Evolutionary conservation across 1,140 invertebrate species (phyloP), one percentile per base, ranked within the genome.

Genomic region (Drosophila gunungcola): DNA sequence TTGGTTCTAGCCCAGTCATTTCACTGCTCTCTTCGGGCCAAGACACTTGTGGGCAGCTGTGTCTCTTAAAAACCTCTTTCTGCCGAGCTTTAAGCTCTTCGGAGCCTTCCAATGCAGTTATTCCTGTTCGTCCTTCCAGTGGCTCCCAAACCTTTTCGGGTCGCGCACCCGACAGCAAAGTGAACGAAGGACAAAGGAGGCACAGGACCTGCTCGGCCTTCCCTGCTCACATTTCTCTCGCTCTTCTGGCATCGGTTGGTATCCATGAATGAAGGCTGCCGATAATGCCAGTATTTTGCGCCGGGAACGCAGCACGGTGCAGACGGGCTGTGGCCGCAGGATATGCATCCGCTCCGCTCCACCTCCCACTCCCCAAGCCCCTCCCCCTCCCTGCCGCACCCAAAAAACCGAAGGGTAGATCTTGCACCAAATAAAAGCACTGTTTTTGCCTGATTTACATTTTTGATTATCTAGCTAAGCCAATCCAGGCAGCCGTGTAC

Each of bases 191-290:
- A 41, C 73, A 70, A 41, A 64, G 29, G 48, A 64, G 67, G 65
- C 45, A 58, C 80, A 60, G 63, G 60, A 51, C 45, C 62, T 45
- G 49, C 52, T 75, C 72, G 58, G 72, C 53, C 38, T 39, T 60
- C 45, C 41, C 41, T 38, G 49, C 34, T 67, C 13, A 38, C 32
- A 27, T 53, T 34, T 29, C 32, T 53, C 13, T 13, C 46, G 13
- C 34, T 10, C 25, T 21, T 39, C 42, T 41, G 45, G 48, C 73
- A 57, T 58, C 61, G 64, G 57, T 86, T 86, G 74, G 82, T 89
- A 88, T 83, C 83, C 83, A 88, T 88, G 84, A 88, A 88, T 88
- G 84, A 77, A 88, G 62, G 58, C 74, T 69, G 69, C 58, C 51
- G 64, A 73, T 74, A 74, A 55, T 77, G 65, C 52, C 61, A 72